These are phyloP conservation scores for Dendroctonus valens DNA, from an alignment of 1,140 invertebrate species.

Conservation along the genomic window DNA sequence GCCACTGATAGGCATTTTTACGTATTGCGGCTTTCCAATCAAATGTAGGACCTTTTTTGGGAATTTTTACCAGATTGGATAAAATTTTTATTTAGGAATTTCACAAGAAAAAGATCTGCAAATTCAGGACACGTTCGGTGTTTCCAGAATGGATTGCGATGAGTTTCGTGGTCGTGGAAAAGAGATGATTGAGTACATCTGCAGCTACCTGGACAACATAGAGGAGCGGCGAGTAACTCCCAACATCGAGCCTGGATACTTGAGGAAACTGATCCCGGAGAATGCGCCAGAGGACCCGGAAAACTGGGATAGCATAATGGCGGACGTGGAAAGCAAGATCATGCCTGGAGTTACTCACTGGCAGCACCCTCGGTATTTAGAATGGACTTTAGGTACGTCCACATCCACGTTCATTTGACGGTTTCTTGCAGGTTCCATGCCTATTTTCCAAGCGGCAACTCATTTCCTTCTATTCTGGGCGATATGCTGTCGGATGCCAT, in stretches of 20 bases:
- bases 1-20: too few relatives aligned
- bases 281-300: conserved; percentile 86
- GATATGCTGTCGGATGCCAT: conserved; percentile 96
- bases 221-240: conserved; percentile 81
- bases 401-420: background rate
- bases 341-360: conserved; percentile 99
- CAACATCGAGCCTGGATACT: conserved; percentile 88
- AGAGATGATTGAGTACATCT: conserved; percentile 98
- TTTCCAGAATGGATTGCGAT: conserved; percentile 72
- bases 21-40: too few relatives aligned
- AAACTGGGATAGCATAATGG: conserved; percentile 89
- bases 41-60: too few relatives aligned
- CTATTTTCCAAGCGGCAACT: conserved; percentile 98
- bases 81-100: too few relatives aligned
- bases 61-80: too few relatives aligned
- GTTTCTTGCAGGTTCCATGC: conserved; percentile 75
- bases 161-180: conserved; percentile 88
- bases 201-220: conserved; percentile 90
- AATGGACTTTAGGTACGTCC: background rate
- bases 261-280: conserved; percentile 76
- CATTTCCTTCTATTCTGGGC: conserved; percentile 95
- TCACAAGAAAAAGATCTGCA: too few relatives aligned
- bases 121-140: too few relatives aligned
- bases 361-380: conserved; percentile 83
- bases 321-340: conserved; percentile 92